Evolutionary conservation across 2,888 invertebrate genomes (phyloP).

Genomic region (Leptarthrus brevirostris): DNA sequence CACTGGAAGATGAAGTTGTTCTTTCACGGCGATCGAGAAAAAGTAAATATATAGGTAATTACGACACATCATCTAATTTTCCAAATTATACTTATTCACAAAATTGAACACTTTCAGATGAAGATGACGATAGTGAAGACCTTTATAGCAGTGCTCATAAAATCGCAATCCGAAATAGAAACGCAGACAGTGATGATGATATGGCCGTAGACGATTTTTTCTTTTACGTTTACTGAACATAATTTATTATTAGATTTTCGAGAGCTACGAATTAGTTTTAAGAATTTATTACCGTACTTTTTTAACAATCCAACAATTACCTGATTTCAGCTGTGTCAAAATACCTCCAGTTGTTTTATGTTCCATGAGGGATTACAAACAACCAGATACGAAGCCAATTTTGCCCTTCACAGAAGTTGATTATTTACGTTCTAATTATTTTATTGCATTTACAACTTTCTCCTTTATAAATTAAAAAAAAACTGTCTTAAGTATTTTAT

Average conservation of each 20-base stretch:
- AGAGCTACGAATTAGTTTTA: not conserved
- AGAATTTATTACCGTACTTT: not conserved
- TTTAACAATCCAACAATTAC: not conserved
- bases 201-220: conserved; percentile 61
- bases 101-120: too few species aligned
- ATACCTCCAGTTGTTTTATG: too few species aligned
- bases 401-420: not conserved
- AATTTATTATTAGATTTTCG: not conserved
- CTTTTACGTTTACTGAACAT: conserved; percentile 19
- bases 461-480: too few species aligned
- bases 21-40: conserved; percentile 26
- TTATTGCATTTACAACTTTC: too few species aligned
- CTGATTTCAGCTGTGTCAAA: not conserved
- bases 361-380: too few species aligned
- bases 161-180: conserved; percentile 59
- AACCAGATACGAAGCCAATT: too few species aligned
- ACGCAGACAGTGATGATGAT: conserved; percentile 61
- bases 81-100: too few species aligned
- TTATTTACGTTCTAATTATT: too few species aligned
- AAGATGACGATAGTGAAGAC: conserved; percentile 61
- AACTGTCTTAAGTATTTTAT: too few species aligned
- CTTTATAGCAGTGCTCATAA: conserved; percentile 65
- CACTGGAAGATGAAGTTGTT: conserved; percentile 53
- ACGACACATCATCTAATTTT: too few species aligned
- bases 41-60: conserved; percentile 44